Percentiles rank a stretch among this genome's conserved stretches.
These are phyloP conservation scores for Lindbergichthys nudifrons DNA, from an alignment of 2,797 vertebrate species.

Conservation along the genomic window DNA sequence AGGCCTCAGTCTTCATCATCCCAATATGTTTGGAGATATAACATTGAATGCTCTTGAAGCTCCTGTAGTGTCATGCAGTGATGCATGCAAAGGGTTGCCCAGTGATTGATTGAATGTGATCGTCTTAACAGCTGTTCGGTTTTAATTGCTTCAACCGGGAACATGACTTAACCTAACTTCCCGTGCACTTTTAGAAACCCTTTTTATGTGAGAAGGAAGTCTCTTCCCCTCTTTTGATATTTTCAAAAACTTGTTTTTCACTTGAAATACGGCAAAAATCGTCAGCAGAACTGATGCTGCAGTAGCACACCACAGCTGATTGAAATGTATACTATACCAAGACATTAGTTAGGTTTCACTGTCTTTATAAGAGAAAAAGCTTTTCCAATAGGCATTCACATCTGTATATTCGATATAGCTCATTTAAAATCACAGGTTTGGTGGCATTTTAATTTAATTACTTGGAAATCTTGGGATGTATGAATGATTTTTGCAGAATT, in stretches of 20 bases:
- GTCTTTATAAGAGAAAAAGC: neutral
- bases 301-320: neutral
- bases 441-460: neutral
- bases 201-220: neutral
- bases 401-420: neutral
- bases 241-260: neutral
- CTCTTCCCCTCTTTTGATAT: neutral
- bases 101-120: constrained; percentile 49
- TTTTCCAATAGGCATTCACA: neutral
- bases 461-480: neutral
- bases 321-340: neutral
- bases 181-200: constrained; percentile 16
- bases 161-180: neutral
- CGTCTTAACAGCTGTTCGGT: constrained; percentile 24
- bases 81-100: constrained; percentile 25
- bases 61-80: neutral
- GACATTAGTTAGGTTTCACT: neutral
- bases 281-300: neutral
- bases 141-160: constrained; percentile 31
- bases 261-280: neutral
- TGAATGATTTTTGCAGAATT: neutral
- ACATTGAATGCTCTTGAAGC: constrained; percentile 2
- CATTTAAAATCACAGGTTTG: constrained; percentile 9
- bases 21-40: neutral
- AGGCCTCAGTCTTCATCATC: constrained; percentile 3